Conservation (phyloP, 2,888 invertebrate species). For the Orthosia cruda region DNA sequence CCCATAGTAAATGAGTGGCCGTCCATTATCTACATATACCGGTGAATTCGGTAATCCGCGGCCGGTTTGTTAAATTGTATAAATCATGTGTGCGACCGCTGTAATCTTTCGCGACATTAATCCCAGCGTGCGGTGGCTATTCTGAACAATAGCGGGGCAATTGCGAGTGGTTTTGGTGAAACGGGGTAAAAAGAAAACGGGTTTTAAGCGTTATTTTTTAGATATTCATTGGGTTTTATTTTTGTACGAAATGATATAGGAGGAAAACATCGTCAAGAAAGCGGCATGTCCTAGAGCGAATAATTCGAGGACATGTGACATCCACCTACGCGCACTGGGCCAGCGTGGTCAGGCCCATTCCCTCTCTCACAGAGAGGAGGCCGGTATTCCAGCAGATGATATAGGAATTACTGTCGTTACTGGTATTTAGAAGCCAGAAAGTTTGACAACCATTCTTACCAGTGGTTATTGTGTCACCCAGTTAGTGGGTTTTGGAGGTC, state of each 20-base stretch:
- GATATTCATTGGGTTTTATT: neutral
- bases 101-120: conserved; percentile 85
- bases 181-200: neutral
- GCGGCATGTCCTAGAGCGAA: too few relatives aligned
- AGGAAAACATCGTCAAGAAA: too few relatives aligned
- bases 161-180: conserved; percentile 5
- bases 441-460: too few relatives aligned
- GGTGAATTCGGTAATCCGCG: conserved; percentile 67
- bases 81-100: conserved; percentile 80
- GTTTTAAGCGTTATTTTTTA: neutral
- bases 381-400: too few relatives aligned
- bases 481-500: too few relatives aligned
- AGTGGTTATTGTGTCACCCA: too few relatives aligned
- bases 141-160: conserved; percentile 46
- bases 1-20: conserved; percentile 40
- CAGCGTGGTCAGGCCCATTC: too few relatives aligned
- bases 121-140: conserved; percentile 72
- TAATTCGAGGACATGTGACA: too few relatives aligned
- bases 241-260: neutral
- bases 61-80: conserved; percentile 77
- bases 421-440: too few relatives aligned
- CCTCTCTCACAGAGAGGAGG: too few relatives aligned
- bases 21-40: conserved; percentile 57
- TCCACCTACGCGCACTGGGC: too few relatives aligned
- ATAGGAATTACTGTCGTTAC: too few relatives aligned